A percentile compares a stretch with the other conserved stretches of the same genome.
Evolutionary conservation across 2,113 vertebrate genomes (phyloP).

Genomic region (Hypomesus transpacificus): DNA sequence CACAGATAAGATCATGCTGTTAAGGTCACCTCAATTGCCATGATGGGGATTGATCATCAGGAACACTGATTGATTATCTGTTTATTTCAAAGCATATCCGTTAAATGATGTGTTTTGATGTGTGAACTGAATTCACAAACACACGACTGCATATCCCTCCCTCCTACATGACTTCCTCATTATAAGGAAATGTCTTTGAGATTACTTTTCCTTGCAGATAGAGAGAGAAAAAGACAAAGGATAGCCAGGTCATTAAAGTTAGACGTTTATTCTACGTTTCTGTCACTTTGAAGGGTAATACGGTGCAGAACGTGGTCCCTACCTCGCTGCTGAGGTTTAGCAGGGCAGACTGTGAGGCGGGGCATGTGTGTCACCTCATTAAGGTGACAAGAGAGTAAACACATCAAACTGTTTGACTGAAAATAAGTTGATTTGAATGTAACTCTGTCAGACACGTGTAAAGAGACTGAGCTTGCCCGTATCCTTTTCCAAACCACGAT

Average conservation of each 20-base stretch:
- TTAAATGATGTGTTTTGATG: conserved; percentile 5
- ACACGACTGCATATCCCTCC: not conserved
- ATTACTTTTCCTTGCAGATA: conserved; percentile 31
- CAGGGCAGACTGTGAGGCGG: conserved; percentile 24
- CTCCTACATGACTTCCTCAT: conserved; percentile 37
- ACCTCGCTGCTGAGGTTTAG: not conserved
- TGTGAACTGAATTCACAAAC: conserved; percentile 38
- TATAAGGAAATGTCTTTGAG: conserved; percentile 36
- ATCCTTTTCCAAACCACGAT: not conserved
- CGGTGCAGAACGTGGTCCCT: conserved; percentile 3
- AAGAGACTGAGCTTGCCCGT: conserved; percentile 1
- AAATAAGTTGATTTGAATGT: conserved; percentile 12
- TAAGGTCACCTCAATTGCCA: too few relatives aligned
- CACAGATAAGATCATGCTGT: too few relatives aligned
- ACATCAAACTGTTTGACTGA: conserved; percentile 10
- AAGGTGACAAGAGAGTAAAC: conserved; percentile 1
- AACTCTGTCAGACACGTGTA: not conserved
- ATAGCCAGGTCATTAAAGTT: conserved; percentile 27
- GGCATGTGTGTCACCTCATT: conserved; percentile 37
- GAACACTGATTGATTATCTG: conserved; percentile 46
- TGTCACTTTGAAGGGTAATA: conserved; percentile 39
- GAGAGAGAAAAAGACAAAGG: conserved; percentile 35
- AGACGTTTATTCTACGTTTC: conserved; percentile 9
- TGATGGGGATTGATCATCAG: conserved; percentile 27
- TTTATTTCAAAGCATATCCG: conserved; percentile 32